These are phyloP conservation scores for Synanceia verrucosa DNA, from an alignment of 2,797 vertebrate genomes.

Conservation along the genomic window DNA sequence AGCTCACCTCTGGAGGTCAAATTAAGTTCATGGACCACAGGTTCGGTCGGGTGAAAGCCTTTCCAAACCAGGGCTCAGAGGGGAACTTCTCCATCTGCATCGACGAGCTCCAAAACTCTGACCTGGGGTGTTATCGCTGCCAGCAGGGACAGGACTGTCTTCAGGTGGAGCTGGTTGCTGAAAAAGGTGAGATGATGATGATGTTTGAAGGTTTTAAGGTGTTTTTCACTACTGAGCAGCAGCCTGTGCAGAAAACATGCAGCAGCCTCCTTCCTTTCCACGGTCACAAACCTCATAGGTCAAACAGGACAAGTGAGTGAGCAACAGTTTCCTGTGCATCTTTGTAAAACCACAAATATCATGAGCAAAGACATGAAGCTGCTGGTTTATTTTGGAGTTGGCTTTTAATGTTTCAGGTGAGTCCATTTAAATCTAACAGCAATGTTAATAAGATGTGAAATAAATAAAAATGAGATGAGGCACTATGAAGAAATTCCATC, in stretches of 20 bases:
- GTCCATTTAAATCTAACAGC: background rate
- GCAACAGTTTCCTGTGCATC: constrained; percentile 57
- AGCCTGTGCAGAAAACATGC: background rate
- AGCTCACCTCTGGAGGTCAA: background rate
- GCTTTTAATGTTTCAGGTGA: background rate
- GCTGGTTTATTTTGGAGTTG: constrained; percentile 16
- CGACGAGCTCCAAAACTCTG: constrained; percentile 42
- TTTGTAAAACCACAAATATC: constrained; percentile 37
- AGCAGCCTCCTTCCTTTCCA: constrained; percentile 6
- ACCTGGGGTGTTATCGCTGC: constrained; percentile 63
- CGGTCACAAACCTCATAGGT: constrained; percentile 7
- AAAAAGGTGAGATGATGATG: constrained; percentile 21
- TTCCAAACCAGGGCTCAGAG: constrained; percentile 41
- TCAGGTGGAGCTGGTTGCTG: constrained; percentile 23
- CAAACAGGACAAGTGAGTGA: constrained; percentile 1
- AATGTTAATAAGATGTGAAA: background rate
- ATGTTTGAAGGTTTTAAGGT: background rate
- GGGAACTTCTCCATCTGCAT: constrained; percentile 66
- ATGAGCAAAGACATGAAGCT: rapidly evolving
- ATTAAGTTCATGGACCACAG: constrained; percentile 46
- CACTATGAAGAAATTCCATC: too few species aligned
- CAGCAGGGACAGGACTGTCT: background rate
- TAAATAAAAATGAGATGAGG: background rate
- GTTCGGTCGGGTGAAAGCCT: constrained; percentile 52
- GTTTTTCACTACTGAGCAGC: background rate